These are phyloP conservation scores for Ostrea edulis DNA, from an alignment of 1,140 invertebrate genomes.

Conservation along the genomic window DNA sequence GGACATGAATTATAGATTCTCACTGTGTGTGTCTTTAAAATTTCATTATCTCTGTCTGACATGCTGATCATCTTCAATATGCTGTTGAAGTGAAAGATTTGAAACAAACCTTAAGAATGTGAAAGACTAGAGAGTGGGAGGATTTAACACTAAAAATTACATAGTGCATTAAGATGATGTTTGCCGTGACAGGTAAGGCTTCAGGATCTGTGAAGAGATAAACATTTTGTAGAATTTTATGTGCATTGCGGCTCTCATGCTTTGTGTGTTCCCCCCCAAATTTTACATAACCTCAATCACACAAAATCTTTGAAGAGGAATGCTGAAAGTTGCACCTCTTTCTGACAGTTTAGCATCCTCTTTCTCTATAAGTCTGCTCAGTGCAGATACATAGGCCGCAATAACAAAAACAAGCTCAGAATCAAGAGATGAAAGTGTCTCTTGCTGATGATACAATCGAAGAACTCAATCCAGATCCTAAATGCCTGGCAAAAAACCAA, in stretches of 20 bases:
- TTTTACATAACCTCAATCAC: conserved; percentile 23
- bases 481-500: not conserved
- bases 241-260: not conserved
- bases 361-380: not conserved
- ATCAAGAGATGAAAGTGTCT: conserved; percentile 25
- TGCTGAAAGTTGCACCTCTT: not conserved
- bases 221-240: not conserved
- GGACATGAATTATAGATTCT: conserved; percentile 29
- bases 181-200: conserved; percentile 26
- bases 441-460: conserved; percentile 24
- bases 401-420: conserved; percentile 22
- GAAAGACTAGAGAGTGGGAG: not conserved
- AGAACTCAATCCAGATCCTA: conserved; percentile 17
- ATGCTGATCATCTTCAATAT: not conserved
- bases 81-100: not conserved
- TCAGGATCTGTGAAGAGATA: not conserved
- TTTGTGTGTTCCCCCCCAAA: not conserved
- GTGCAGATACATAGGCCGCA: conserved; percentile 16
- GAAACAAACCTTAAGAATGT: not conserved
- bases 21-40: not conserved
- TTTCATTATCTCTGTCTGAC: not conserved
- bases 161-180: not conserved
- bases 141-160: not conserved
- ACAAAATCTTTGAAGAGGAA: not conserved
- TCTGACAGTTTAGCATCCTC: conserved; percentile 17